Evolutionary conservation across 2,888 invertebrate genomes (phyloP), one percentile per base, ranked within the genome.

Genomic region (Xiphydria camelus): DNA sequence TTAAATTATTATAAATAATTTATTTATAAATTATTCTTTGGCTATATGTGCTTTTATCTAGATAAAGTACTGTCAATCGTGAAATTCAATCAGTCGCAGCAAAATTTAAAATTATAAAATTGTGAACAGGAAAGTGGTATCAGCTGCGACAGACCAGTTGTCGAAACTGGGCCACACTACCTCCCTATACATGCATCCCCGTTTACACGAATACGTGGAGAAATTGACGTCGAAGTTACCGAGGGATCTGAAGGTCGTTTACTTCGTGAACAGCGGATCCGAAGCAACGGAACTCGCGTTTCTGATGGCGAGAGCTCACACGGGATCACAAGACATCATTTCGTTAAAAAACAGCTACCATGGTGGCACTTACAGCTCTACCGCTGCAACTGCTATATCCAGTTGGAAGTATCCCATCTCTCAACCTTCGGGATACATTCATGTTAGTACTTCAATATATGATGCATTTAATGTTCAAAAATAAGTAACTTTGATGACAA

Each of bases 211-310:
- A 73, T 99, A 96, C 74, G 88, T 92, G 0, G 85, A 89, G 64
- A 87, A 88, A 66, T 79, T 99, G 43, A 82, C 84, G 0, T 77
- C 82, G 0, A 95, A 88, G 68, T 77, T 98, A 51, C 95, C 97
- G 0, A 89, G 85, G 5, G 83, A 93, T 60, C 79, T 98, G 22
- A 94, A 93, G 78, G 88, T 91, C 18, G 90, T 91, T 2, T 96
- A 94, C 70, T 85, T 97, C 61, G 91, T 94, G 1, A 98, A 98
- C 76, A 97, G 96, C 64, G 98, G 98, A 0, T 92, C 94, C 4
- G 98, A 99, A 77, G 97, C 98, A 0, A 98, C 97, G 68, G 98
- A 99, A 72, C 78, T 99, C 45, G 98, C 98, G 0, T 80, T 92
- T 55, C 71, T 94, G 20, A 81, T 99, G 76, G 90, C 96, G 0